Conservation (phyloP, 2,113 vertebrate genomes). For the Acanthochromis polyacanthus region DNA sequence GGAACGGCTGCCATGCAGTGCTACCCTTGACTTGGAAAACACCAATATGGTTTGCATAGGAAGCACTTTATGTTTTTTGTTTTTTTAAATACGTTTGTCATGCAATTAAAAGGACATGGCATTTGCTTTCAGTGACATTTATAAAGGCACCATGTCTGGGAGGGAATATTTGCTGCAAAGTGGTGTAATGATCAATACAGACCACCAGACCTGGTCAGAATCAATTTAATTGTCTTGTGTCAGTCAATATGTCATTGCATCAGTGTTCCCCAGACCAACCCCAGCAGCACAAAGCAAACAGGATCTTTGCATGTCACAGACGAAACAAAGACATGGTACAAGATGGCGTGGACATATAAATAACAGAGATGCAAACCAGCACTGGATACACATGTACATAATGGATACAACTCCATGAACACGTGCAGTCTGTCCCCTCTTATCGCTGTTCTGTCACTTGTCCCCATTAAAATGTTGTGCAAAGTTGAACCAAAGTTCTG, state of each 20-base stretch:
- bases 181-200: conserved; percentile 1
- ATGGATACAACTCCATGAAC: no score
- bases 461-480: no score
- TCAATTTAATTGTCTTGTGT: conserved; percentile 3
- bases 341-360: background rate
- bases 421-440: no score
- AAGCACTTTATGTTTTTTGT: no score
- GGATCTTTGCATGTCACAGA: background rate
- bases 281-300: background rate
- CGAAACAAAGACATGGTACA: background rate
- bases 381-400: no score
- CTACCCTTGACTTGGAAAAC: no score
- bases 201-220: background rate
- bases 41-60: no score
- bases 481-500: no score
- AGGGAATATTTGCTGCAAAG: background rate
- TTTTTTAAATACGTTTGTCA: no score
- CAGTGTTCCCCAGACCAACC: background rate
- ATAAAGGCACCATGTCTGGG: background rate
- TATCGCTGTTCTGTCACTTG: no score
- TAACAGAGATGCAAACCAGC: no score
- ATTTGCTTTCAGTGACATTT: conserved; percentile 14
- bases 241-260: background rate
- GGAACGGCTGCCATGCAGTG: no score
- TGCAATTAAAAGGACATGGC: background rate